phyloP scores from a whole-genome alignment of 1,140 invertebrate genomes.

The Trichogramma pretiosum region DNA sequence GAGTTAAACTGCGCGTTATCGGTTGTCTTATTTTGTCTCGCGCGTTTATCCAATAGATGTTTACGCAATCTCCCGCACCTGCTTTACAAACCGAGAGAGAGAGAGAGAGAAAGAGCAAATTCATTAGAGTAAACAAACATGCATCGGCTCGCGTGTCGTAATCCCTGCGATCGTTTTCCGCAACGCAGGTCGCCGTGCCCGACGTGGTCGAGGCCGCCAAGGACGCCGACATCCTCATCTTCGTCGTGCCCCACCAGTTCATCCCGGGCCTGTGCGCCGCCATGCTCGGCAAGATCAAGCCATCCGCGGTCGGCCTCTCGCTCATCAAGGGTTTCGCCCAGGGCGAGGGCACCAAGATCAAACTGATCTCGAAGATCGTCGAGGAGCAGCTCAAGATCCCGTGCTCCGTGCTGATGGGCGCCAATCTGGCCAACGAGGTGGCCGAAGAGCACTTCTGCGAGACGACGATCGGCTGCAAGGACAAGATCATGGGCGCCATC shows the following conservation, averaged over 20 bases:
- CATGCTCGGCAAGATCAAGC: slow-evolving; percentile 61
- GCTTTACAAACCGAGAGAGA: no score
- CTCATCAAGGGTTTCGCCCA: slow-evolving; percentile 72
- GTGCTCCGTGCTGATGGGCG: slow-evolving; percentile 74
- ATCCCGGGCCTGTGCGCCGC: slow-evolving; percentile 56
- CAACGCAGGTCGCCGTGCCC: slow-evolving; percentile 65
- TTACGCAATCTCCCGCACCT: no score
- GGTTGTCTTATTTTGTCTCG: no score
- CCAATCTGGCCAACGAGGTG: slow-evolving; percentile 70
- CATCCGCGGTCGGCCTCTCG: slow-evolving; percentile 62
- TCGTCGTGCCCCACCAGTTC: slow-evolving; percentile 83
- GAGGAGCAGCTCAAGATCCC: slow-evolving; percentile 59
- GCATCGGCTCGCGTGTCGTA: no score
- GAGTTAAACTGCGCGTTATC: no score
- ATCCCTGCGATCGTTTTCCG: no score
- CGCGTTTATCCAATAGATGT: no score
- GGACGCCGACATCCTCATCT: slow-evolving; percentile 72
- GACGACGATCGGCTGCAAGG: slow-evolving; percentile 68
- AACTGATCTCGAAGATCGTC: slow-evolving; percentile 69
- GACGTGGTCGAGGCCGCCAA: slow-evolving; percentile 63
- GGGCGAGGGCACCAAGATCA: slow-evolving; percentile 55
- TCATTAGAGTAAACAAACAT: no score
- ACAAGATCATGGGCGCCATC: slow-evolving; percentile 49
- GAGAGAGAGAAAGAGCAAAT: no score
- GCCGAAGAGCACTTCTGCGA: slow-evolving; percentile 78